Percentiles rank a stretch among this genome's conserved stretches.
phyloP scores from a whole-genome alignment of 2,797 vertebrate genomes.

The Hylomyscus alleni region DNA sequence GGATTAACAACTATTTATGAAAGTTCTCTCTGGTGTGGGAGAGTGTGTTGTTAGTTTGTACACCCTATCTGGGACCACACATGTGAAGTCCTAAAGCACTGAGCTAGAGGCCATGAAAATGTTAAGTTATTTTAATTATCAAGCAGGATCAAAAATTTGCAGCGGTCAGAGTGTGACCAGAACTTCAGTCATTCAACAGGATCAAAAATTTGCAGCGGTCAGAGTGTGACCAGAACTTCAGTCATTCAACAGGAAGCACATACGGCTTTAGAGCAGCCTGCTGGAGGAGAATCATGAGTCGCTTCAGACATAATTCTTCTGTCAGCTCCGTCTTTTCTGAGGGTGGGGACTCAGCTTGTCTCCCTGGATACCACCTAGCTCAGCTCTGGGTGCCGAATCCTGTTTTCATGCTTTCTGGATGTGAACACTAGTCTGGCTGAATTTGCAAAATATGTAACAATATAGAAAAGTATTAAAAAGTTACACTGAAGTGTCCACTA shows the following conservation, averaged over 20 bases:
- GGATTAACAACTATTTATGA: neutral
- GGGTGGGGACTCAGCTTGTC: neutral
- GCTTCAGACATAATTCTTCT: neutral
- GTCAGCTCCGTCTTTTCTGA: neutral
- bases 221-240: neutral
- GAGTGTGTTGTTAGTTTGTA: neutral
- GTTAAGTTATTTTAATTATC: neutral
- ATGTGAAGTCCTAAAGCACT: neutral
- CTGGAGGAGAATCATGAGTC: neutral
- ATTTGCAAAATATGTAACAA: neutral
- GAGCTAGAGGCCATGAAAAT: neutral
- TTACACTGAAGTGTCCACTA: neutral
- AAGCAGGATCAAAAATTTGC: neutral
- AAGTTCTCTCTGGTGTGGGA: neutral
- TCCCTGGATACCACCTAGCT: neutral
- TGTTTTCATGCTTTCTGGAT: neutral
- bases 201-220: neutral
- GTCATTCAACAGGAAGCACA: neutral
- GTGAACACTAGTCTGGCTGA: neutral
- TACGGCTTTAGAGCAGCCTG: neutral
- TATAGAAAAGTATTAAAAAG: neutral
- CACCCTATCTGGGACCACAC: neutral
- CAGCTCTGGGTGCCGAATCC: too few species aligned
- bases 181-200: neutral
- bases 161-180: neutral